Evolutionary conservation across 2,113 vertebrate genomes (phyloP).

Genomic region (Crotalus helleri): DNA sequence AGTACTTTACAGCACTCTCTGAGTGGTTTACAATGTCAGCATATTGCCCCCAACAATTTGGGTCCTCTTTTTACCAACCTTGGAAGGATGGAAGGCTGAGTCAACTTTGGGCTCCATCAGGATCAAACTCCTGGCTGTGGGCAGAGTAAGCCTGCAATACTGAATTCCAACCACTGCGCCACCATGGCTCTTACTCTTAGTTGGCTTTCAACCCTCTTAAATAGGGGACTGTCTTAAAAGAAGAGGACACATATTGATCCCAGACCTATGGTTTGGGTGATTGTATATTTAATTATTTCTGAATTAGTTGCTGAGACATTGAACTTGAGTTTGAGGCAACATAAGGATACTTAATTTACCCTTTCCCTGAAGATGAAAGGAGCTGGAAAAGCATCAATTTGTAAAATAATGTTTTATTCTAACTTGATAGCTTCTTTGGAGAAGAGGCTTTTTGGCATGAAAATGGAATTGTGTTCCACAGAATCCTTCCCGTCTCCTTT

Average conservation of each 20-base stretch:
- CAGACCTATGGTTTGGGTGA: not conserved
- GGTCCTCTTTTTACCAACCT: not conserved
- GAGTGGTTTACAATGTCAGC: not conserved
- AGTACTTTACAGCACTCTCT: not conserved
- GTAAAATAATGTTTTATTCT: not conserved
- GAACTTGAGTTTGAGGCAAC: not conserved
- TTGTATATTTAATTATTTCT: not conserved
- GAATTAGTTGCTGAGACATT: not conserved
- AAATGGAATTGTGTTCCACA: not conserved
- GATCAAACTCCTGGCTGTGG: not conserved
- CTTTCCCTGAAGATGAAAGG: not conserved
- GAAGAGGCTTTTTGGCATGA: not conserved
- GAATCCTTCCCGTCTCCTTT: not conserved
- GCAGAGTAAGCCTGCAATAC: not conserved
- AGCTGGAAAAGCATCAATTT: not conserved
- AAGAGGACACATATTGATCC: not conserved
- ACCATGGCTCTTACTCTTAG: not conserved
- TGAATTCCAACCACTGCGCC: not conserved
- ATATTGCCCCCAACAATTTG: not conserved
- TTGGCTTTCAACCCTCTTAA: not conserved
- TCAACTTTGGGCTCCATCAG: not conserved
- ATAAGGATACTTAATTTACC: not conserved
- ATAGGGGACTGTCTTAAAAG: not conserved
- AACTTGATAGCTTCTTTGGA: not conserved
- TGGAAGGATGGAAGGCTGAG: too few species aligned